Conservation (phyloP, 2,113 vertebrate species). For the Naja naja region DNA sequence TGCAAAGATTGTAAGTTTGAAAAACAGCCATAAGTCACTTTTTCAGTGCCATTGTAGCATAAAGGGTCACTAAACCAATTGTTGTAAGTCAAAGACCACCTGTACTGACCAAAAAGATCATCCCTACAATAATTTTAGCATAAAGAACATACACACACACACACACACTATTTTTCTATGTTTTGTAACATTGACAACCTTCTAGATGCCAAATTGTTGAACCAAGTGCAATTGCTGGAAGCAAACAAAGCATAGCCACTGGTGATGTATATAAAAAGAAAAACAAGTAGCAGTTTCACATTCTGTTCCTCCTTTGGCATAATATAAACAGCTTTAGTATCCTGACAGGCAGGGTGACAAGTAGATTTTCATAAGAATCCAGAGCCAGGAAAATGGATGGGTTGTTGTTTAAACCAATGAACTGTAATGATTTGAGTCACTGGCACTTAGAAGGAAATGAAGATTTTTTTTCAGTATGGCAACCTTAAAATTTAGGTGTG, state of each 20-base stretch:
- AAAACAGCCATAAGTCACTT: not conserved
- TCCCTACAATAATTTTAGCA: slow-evolving; percentile 25
- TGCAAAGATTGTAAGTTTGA: no score
- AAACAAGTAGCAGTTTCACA: not conserved
- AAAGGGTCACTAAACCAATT: not conserved
- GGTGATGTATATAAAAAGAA: slow-evolving; percentile 1
- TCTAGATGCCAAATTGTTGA: slow-evolving; percentile 23
- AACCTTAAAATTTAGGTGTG: slow-evolving; percentile 3
- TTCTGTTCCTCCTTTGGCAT: not conserved
- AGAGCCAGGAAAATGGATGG: not conserved
- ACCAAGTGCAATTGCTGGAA: slow-evolving; percentile 23
- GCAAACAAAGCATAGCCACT: slow-evolving; percentile 9
- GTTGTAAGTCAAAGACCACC: not conserved
- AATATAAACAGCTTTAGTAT: slow-evolving; percentile 26
- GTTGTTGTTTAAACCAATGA: slow-evolving; percentile 5
- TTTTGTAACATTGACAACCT: not conserved
- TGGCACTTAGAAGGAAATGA: not conserved
- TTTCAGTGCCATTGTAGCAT: not conserved
- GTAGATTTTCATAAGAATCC: slow-evolving; percentile 11
- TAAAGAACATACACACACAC: slow-evolving; percentile 22
- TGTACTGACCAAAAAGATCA: slow-evolving; percentile 8
- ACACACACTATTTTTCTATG: not conserved
- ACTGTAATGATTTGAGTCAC: slow-evolving; percentile 19
- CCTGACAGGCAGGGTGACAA: slow-evolving; percentile 10
- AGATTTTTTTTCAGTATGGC: slow-evolving; percentile 14